These are phyloP conservation scores for Dasysyrphus albostriatus DNA, from an alignment of 2,888 invertebrate species.

Conservation along the genomic window DNA sequence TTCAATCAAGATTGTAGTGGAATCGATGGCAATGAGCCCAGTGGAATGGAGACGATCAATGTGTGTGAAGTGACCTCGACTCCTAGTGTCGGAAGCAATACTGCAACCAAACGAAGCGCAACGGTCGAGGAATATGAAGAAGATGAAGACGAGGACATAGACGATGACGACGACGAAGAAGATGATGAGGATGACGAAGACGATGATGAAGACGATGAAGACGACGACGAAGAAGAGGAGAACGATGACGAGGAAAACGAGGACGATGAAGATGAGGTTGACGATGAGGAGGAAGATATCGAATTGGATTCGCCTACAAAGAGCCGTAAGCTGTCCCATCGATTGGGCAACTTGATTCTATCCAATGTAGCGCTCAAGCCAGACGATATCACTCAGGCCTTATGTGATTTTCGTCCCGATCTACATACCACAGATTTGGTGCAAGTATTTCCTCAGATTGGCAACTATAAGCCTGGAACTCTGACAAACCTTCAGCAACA, in stretches of 20 bases:
- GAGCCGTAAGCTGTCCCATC: constrained; percentile 80
- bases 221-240: constrained; percentile 79
- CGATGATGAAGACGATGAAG: constrained; percentile 78
- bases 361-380: constrained; percentile 80
- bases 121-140: constrained; percentile 76
- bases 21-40: constrained; percentile 33
- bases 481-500: constrained; percentile 81
- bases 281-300: constrained; percentile 76
- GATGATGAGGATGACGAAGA: constrained; percentile 80
- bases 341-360: constrained; percentile 81
- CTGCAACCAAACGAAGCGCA: constrained; percentile 70
- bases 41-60: constrained; percentile 39
- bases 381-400: constrained; percentile 81
- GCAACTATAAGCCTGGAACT: constrained; percentile 80
- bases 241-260: constrained; percentile 77
- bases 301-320: constrained; percentile 78
- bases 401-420: constrained; percentile 83
- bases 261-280: constrained; percentile 76
- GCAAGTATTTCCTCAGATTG: constrained; percentile 82
- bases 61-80: constrained; percentile 41
- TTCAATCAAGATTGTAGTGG: constrained; percentile 61
- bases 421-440: constrained; percentile 81
- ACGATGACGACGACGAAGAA: constrained; percentile 81
- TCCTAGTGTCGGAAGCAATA: constrained; percentile 51
- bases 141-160: constrained; percentile 81